A percentile compares a stretch with the other conserved stretches of the same genome.
These are phyloP conservation scores for Diorhabda elongata DNA, from an alignment of 1,140 invertebrate species.

Conservation along the genomic window DNA sequence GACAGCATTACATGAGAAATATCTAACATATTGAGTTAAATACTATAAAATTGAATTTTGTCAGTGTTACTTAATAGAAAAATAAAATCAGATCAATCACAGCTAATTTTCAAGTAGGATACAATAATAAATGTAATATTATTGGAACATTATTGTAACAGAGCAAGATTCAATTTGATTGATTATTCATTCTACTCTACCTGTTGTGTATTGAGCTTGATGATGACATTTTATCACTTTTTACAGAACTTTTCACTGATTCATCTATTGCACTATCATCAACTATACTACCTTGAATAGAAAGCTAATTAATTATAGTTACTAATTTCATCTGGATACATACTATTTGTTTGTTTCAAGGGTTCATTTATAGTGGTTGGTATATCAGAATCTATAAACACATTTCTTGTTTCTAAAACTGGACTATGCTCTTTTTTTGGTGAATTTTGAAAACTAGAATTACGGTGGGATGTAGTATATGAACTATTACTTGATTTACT, in stretches of 20 bases:
- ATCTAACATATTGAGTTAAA: too few relatives aligned
- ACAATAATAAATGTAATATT: too few relatives aligned
- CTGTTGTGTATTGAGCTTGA: slow-evolving; percentile 19
- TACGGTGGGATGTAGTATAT: neutral
- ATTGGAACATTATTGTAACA: too few relatives aligned
- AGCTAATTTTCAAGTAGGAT: too few relatives aligned
- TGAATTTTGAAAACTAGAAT: neutral
- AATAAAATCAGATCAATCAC: too few relatives aligned
- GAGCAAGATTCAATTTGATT: neutral
- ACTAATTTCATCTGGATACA: neutral
- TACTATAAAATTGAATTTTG: too few relatives aligned
- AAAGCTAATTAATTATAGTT: neutral
- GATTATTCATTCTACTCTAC: slow-evolving; percentile 11
- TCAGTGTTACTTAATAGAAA: too few relatives aligned
- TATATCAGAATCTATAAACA: neutral
- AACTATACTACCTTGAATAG: neutral
- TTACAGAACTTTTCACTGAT: slow-evolving; percentile 16
- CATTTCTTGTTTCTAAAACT: neutral
- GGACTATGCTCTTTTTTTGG: neutral
- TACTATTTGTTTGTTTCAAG: neutral
- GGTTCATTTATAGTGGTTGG: neutral
- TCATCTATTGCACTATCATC: slow-evolving; percentile 8
- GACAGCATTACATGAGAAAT: too few relatives aligned
- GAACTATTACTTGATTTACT: neutral
- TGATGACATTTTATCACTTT: slow-evolving; percentile 13